These are phyloP conservation scores for Xylocopa sonorina DNA, from an alignment of 1,140 invertebrate species.

Conservation along the genomic window DNA sequence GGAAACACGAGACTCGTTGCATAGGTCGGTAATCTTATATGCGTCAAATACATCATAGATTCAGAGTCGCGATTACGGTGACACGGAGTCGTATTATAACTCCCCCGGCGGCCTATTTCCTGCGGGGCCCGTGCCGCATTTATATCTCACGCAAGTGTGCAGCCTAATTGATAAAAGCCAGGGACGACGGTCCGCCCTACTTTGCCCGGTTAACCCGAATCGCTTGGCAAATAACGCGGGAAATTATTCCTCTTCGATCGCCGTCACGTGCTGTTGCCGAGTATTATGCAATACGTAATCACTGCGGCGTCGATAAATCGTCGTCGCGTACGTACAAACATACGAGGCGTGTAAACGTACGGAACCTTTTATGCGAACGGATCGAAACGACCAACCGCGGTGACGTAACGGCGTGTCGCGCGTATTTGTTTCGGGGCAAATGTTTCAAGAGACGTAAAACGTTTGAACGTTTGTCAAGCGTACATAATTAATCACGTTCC, in stretches of 20 bases:
- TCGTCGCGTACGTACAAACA: constrained; percentile 6
- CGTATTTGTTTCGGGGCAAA: not conserved
- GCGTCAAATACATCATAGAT: constrained; percentile 49
- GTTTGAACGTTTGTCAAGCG: not conserved
- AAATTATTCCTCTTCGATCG: constrained; percentile 16
- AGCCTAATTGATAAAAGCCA: constrained; percentile 64
- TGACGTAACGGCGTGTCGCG: not conserved
- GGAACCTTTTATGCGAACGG: not conserved
- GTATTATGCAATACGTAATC: constrained; percentile 35
- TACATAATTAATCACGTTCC: not conserved
- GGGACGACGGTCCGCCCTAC: constrained; percentile 40
- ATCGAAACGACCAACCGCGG: not conserved
- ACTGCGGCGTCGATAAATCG: constrained; percentile 1
- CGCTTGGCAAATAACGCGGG: constrained; percentile 24
- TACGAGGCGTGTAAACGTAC: not conserved
- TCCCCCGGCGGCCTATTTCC: constrained; percentile 39
- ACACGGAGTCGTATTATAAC: constrained; percentile 47
- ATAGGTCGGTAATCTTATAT: constrained; percentile 48
- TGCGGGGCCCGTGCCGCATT: constrained; percentile 31
- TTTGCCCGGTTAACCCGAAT: constrained; percentile 53
- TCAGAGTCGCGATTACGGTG: constrained; percentile 37
- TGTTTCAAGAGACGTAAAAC: not conserved
- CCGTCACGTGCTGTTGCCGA: constrained; percentile 4
- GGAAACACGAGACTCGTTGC: constrained; percentile 50
- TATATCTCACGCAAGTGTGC: constrained; percentile 47